Base-by-base conservation (phyloP, 2,888 invertebrate species). In the Erebia aethiops region DNA sequence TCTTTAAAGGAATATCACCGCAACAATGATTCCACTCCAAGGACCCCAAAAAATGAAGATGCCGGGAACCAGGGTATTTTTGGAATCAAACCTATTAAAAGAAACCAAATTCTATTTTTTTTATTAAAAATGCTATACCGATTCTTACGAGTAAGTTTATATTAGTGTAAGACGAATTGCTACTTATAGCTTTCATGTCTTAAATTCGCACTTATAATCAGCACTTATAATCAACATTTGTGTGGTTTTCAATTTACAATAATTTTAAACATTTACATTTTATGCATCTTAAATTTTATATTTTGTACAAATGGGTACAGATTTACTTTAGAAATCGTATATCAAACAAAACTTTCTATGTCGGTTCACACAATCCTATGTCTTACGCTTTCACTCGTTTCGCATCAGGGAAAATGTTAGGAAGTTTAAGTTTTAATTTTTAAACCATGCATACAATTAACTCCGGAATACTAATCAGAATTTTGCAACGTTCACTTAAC, bases 351-450 rank as follows among this genome's bases (percentile, higher is more conserved):
- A 74, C 76, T 76, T 76, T 76, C 76, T 74, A 74, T 63, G 67
- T 57, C 49, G 69, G 67, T 69, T 61, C 68, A 69, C 69, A 67
- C 67, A 71, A 49, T 64, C 52, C 69, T 62, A 71, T 49, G 69
- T 60, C 70, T 56, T 69, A 67, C 60, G 73, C 74, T 76, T 76
- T 76, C 76, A 74, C 75, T 70, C n/a, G 52, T 63, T 64, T 64
- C 26, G 43, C 64, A 41, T 18, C 11, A 21, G 62, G 66, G 35
- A 71, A 66, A 51, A 57, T 54, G 58, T 52, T 56, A 41, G 41
- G 49, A 49, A 58, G 14, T 56, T 58, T 0, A 13, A 14, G 26
- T 11, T 18, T 16, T 51, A 13, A 46, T 26, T 26, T 58, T 13
- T 54, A 0, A 35, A 16, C 14, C 2, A 9, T 41, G n/a, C 16